Evolutionary conservation across 2,797 vertebrate genomes (phyloP), one percentile per base, ranked within the genome.

Genomic region (Acomys russatus): DNA sequence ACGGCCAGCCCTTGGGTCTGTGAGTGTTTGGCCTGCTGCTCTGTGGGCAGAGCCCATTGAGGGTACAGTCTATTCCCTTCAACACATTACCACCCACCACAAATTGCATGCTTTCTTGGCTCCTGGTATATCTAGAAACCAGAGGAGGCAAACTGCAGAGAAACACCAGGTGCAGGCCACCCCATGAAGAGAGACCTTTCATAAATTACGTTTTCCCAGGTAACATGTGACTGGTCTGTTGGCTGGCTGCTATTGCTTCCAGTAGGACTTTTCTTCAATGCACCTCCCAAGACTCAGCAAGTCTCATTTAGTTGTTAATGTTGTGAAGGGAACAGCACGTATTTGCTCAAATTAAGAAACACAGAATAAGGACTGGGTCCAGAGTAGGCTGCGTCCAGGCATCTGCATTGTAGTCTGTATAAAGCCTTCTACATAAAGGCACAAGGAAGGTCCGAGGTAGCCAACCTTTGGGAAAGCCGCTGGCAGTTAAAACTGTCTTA

Each of bases 81-180:
- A 90, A 51, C 73, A 71, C 18, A 25, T 77, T 86, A 70, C 92
- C 8, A 1, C 63, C 64, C 77, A 88, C 28, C 66, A 51, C 54
- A 96, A 91, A 97, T 91, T 79, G 91, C 89, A 94, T 56, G 77
- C 6, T 96, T 92, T 92, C 82, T 92, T 94, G 92, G 83, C 87
- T 96, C 66, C 83, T 96, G n/a, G 33, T 76, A 44, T 92, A 22
- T 59, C 10, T 93, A 66, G 91, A 30, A 90, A 92, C 44, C 38
- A 54, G 71, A 95, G 88, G 82, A 94, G 92, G 92, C 77, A 91
- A 88, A 90, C 18, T n/a, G 8, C 2, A 3, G 82, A 90, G 78
- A 88, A 77, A 90, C 96, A 38, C 51, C 61, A 91, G 73, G 85
- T 30, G 71, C n/a, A 77, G 79, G 28, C 51, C 7, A 18, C 25